Evolutionary conservation across 1,140 invertebrate species (phyloP), one percentile per base, ranked within the genome.

Genomic region (Homarus americanus): DNA sequence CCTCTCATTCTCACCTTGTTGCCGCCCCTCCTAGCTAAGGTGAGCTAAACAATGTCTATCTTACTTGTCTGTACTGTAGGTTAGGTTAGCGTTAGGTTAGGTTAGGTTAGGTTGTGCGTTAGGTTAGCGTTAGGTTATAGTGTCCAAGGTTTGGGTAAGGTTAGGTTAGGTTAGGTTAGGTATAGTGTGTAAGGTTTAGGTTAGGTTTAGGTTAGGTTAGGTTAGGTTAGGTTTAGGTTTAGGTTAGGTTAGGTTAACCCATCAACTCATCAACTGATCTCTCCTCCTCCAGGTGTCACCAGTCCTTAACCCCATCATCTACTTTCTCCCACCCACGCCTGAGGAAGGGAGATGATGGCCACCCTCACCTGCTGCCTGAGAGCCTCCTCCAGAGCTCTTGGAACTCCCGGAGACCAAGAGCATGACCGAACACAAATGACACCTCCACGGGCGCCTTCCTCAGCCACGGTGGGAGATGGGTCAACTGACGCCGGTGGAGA

Each of bases 301-400:
- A 7, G 87, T 88, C 24, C 87, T 88, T 17, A 88, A 88, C 87
- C 87, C 87, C 40, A 88, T 88, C 63, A 82, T 88, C 76, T 88
- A 88, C 73, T 88, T 82, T 82, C 87, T 88, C 87, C 0, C 87
- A 88, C 63, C 87, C 87, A 1, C 87, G 87, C 78, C 87, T 88
- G 40, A 82, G 58, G 87, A 88, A 88, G 78, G 87, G 87, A n/a
- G 2, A 88, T 88, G 87, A 24, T 88, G 36, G 87, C 87, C 38
- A 88, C 78, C 0, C 78, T 88, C 0, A 88, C 87, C 24, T 88
- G 87, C 87, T 88, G 87, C 78, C 87, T n/a, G 79, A 9, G 87
- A 88, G n/a, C 78, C 87, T 12, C 87, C 87, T 9, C 63, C 78
- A 3, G 87, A 88, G 73, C 78, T 88, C 12, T 78, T 88, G 78